These are phyloP conservation scores for Piprites chloris DNA, from an alignment of 2,113 vertebrate genomes.

Conservation along the genomic window DNA sequence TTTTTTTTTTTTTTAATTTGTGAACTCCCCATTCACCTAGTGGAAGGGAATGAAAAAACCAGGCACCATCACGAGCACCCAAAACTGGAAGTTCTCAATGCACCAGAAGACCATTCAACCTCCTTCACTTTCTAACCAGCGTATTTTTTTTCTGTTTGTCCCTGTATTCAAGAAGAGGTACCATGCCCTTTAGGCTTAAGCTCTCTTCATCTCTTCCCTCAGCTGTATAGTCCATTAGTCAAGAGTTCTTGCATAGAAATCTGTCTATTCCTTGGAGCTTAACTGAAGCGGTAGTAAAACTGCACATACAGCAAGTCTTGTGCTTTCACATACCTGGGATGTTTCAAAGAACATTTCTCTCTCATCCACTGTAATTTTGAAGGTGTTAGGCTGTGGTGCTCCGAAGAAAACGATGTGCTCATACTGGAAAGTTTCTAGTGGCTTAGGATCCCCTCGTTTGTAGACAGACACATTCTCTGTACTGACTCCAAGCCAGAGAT, in stretches of 20 bases:
- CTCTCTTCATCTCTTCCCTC: background rate
- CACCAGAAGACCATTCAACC: background rate
- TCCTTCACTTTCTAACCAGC: background rate
- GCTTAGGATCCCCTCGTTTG: constrained; percentile 85
- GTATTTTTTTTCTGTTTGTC: background rate
- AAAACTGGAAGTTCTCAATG: background rate
- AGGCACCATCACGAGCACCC: background rate
- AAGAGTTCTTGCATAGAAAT: background rate
- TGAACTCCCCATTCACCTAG: background rate
- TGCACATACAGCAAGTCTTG: background rate
- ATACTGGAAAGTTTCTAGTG: constrained; percentile 87
- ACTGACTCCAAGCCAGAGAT: constrained; percentile 87
- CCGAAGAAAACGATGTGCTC: constrained; percentile 90
- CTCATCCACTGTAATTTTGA: constrained; percentile 92
- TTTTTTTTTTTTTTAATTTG: background rate
- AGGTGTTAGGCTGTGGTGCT: constrained; percentile 85
- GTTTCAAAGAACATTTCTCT: constrained; percentile 94
- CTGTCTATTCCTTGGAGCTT: background rate
- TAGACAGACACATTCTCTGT: constrained; percentile 87
- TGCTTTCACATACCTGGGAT: constrained; percentile 76
- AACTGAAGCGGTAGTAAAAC: background rate
- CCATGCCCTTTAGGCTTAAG: background rate
- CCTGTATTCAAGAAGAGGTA: background rate
- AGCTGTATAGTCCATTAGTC: background rate
- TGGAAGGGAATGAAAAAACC: background rate